Percentiles rank a stretch among this genome's conserved stretches.
Evolutionary conservation across 1,140 invertebrate species (phyloP).

Genomic region (Samia ricini): DNA sequence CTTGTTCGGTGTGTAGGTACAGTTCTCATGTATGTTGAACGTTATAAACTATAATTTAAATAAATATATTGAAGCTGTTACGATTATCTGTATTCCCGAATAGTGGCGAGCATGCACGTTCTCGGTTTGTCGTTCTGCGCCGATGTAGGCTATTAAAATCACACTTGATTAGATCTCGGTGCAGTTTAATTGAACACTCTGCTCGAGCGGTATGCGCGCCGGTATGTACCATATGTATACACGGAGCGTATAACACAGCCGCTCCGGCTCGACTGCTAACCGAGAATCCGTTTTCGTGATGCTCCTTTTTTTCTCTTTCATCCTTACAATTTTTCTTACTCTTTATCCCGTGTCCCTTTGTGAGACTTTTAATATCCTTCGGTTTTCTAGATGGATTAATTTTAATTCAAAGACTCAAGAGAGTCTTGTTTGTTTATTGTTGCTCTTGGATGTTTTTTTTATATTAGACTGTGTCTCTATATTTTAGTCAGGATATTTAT

Average conservation of each 20-base stretch:
- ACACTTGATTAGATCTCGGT: conserved; percentile 64
- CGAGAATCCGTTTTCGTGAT: conserved; percentile 26
- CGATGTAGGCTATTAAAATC: conserved; percentile 57
- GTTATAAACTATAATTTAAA: no score
- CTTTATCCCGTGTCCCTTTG: conserved; percentile 59
- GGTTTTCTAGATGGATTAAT: conserved; percentile 66
- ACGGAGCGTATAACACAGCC: conserved; percentile 8
- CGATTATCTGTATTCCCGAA: neutral
- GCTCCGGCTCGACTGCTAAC: conserved; percentile 13
- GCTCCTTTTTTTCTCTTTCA: conserved; percentile 42
- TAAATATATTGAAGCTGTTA: neutral
- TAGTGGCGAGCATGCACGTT: neutral
- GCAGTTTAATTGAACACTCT: conserved; percentile 61
- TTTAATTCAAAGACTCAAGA: conserved; percentile 58
- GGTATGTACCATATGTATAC: conserved; percentile 21
- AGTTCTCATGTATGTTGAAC: no score
- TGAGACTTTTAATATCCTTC: conserved; percentile 64
- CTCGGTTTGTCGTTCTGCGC: neutral
- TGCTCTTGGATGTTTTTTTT: conserved; percentile 25
- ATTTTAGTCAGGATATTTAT: conserved; percentile 58
- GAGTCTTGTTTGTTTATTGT: conserved; percentile 20
- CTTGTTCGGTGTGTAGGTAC: no score
- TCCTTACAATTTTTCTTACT: conserved; percentile 52
- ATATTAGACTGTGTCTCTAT: conserved; percentile 30
- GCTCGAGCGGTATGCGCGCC: conserved; percentile 43